A percentile compares a stretch with the other conserved stretches of the same genome.
Evolutionary conservation across 2,113 vertebrate genomes (phyloP).

Genomic region (Odocoileus virginianus): DNA sequence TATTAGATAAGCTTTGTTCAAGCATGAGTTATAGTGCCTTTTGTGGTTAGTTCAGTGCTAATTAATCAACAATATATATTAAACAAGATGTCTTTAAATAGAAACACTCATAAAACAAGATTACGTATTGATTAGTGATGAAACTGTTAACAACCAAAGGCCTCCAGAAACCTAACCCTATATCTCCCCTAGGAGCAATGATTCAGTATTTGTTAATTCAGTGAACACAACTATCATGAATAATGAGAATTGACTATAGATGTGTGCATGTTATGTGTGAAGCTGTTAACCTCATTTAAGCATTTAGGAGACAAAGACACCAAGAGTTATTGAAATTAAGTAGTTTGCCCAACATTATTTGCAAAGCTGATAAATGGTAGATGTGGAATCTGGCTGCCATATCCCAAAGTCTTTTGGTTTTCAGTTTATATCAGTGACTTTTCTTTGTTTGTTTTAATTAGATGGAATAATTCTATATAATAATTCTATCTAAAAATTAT

Average conservation of each 20-base stretch:
- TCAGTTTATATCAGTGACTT: not conserved
- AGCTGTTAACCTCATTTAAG: not conserved
- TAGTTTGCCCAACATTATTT: not conserved
- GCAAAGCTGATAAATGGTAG: not conserved
- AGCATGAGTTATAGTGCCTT: not conserved
- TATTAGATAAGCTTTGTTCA: not conserved
- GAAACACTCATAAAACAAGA: not conserved
- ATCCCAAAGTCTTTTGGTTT: not conserved
- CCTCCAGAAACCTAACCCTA: not conserved
- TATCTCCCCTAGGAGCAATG: not conserved
- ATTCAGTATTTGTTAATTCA: not conserved
- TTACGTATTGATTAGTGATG: not conserved
- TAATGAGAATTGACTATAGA: not conserved
- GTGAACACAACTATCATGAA: not conserved
- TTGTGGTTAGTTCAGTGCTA: not conserved
- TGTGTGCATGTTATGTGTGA: not conserved
- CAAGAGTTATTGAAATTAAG: not conserved
- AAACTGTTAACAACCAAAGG: not conserved
- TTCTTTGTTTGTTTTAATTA: slow-evolving; percentile 6
- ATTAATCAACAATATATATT: not conserved
- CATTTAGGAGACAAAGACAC: not conserved
- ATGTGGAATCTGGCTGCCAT: not conserved
- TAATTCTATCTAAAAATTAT: not conserved
- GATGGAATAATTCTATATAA: not conserved
- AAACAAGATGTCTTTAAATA: not conserved